phyloP scores from a whole-genome alignment of 2,888 invertebrate species.

The Gastracanthus pulcherrimus region DNA sequence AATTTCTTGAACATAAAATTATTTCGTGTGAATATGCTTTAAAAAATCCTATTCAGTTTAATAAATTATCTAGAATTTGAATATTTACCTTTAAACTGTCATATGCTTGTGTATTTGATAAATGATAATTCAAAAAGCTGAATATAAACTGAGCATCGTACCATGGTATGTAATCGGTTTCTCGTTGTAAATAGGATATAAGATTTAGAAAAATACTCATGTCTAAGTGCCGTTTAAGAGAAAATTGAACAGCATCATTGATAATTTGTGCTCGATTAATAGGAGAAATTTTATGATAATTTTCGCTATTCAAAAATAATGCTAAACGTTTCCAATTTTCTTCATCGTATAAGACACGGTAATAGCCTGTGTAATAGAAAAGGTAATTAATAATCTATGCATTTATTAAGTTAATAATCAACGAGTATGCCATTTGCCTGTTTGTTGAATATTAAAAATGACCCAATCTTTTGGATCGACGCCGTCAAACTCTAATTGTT shows the following conservation, averaged over 20 bases:
- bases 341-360: conserved; percentile 88
- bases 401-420: too few relatives aligned
- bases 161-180: conserved; percentile 92
- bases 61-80: not conserved
- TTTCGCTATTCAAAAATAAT: conserved; percentile 80
- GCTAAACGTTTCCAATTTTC: conserved; percentile 86
- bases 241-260: conserved; percentile 87
- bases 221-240: conserved; percentile 83
- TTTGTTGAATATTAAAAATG: conserved; percentile 83
- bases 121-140: conserved; percentile 53
- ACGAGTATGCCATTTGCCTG: conserved; percentile 75
- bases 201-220: conserved; percentile 86
- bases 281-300: conserved; percentile 80
- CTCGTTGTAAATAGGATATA: conserved; percentile 86
- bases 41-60: not conserved
- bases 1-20: conserved; percentile 47
- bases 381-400: not conserved
- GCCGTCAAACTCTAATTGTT: conserved; percentile 62
- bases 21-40: not conserved
- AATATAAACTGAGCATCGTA: conserved; percentile 55
- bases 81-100: conserved; percentile 44
- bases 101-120: conserved; percentile 53
- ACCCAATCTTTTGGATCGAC: conserved; percentile 79
- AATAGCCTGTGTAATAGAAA: conserved; percentile 78
- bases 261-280: conserved; percentile 90